phyloP scores from a whole-genome alignment of 2,113 vertebrate genomes.

The Leiothrix lutea region DNA sequence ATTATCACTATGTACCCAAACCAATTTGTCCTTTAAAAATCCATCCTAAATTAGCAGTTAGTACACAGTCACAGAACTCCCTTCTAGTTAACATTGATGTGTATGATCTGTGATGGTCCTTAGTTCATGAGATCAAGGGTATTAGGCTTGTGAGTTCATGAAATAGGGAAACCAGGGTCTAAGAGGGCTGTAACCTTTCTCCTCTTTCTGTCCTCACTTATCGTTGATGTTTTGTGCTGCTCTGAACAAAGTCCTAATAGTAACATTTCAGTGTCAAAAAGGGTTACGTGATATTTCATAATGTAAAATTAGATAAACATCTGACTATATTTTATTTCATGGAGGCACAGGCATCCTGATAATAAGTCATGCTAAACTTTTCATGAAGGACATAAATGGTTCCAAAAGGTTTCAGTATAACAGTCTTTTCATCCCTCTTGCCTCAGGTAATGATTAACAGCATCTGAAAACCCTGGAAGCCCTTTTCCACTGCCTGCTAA shows the following conservation, averaged over 20 bases:
- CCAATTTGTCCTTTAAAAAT: not conserved
- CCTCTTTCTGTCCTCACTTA: not conserved
- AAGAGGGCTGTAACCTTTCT: not conserved
- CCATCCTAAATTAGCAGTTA: not conserved
- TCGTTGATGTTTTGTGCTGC: not conserved
- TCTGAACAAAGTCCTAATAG: not conserved
- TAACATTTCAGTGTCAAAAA: not conserved
- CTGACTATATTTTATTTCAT: not conserved
- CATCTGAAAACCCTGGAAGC: accelerated
- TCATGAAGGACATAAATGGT: not conserved
- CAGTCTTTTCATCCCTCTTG: not conserved
- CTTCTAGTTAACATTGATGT: not conserved
- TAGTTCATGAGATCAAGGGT: not conserved
- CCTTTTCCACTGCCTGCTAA: not conserved
- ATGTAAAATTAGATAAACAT: not conserved
- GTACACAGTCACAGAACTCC: not conserved
- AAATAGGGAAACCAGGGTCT: not conserved
- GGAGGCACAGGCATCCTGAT: not conserved
- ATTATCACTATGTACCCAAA: not conserved
- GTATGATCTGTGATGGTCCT: not conserved
- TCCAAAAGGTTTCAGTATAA: not conserved
- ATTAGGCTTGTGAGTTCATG: not conserved
- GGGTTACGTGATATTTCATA: not conserved
- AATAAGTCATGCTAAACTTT: not conserved
- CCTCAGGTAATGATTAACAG: not conserved